These are phyloP conservation scores for Adelges cooleyi DNA, from an alignment of 1,140 invertebrate species.

Conservation along the genomic window DNA sequence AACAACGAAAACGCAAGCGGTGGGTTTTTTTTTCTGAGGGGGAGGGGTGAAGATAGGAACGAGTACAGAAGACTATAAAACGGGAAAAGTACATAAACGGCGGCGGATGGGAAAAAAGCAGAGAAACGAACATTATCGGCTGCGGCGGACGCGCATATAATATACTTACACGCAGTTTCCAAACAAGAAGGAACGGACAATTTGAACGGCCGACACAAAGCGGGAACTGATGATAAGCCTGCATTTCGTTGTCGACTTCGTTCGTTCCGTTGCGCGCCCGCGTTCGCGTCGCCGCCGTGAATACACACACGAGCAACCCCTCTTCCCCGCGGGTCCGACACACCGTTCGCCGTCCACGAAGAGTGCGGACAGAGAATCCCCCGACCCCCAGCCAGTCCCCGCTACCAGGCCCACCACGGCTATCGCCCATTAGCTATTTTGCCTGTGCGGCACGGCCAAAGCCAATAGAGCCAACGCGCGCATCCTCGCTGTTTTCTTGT, in stretches of 20 bases:
- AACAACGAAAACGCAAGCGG: too few species aligned
- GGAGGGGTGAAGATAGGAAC: neutral
- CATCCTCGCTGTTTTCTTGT: too few species aligned
- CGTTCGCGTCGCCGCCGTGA: constrained; percentile 21
- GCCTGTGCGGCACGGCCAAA: too few species aligned
- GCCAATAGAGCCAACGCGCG: too few species aligned
- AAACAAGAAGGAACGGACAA: constrained; percentile 28
- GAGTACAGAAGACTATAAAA: neutral
- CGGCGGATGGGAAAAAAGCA: neutral
- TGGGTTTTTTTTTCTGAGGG: neutral
- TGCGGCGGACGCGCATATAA: constrained; percentile 15
- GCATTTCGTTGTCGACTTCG: constrained; percentile 26
- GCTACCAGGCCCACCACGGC: too few species aligned
- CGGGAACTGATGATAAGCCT: constrained; percentile 29
- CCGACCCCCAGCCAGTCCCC: too few species aligned
- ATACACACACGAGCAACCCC: neutral
- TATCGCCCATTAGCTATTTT: too few species aligned
- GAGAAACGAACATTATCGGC: neutral
- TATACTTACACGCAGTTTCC: constrained; percentile 28
- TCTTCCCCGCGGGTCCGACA: too few species aligned
- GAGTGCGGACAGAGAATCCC: too few species aligned
- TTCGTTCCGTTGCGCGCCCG: constrained; percentile 25
- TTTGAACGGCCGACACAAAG: constrained; percentile 27
- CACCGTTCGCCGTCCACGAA: too few species aligned
- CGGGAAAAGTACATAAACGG: constrained; percentile 8